Evolutionary conservation across 2,797 vertebrate genomes (phyloP), one percentile per base, ranked within the genome.

Genomic region (Sarcoramphus papa): DNA sequence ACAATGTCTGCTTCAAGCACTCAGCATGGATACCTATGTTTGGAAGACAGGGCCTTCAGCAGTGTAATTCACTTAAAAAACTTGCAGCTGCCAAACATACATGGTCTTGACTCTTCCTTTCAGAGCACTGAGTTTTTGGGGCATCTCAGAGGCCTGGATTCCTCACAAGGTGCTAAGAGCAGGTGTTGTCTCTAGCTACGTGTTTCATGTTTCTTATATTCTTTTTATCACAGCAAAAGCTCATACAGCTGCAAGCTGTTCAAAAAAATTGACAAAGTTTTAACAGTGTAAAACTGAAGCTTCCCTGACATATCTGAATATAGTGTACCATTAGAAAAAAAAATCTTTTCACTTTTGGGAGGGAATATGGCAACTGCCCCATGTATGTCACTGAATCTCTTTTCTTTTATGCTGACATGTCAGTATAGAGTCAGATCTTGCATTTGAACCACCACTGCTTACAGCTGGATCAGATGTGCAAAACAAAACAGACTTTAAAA

Each of bases 121-220:
- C 51, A 72, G 33, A 72, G 8, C 48, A 60, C 8, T 80, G 24
- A 54, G 14, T 7, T 74, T 80, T 70, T 35, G 15, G 14, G 8
- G 6, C 14, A 74, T 30, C 14, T 85, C 35, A 3, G 4, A 70
- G 33, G 10, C 10, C 59, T 51, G 30, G 6, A 80, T 79, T 69
- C 22, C 12, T 31, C 28, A n/a, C 2, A 40, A 23, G 12, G 22
- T 78, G 10, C 20, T 69, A 63, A 17, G 80, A 51, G 30, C 15
- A 48, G 5, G 3, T 48, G 7, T 2, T 33, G 15, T 24, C 16
- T 83, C 21, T 18, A 43, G 20, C 6, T 40, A 28, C 0, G 1
- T 6, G 3, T 62, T 73, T 72, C 23, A 31, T 28, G 1, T 21
- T 76, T 74, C 50, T 43, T 43, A 35, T 13, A 21, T 51, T 33